Conservation (phyloP, 2,797 vertebrate species). For the Sebastes steindachneri region DNA sequence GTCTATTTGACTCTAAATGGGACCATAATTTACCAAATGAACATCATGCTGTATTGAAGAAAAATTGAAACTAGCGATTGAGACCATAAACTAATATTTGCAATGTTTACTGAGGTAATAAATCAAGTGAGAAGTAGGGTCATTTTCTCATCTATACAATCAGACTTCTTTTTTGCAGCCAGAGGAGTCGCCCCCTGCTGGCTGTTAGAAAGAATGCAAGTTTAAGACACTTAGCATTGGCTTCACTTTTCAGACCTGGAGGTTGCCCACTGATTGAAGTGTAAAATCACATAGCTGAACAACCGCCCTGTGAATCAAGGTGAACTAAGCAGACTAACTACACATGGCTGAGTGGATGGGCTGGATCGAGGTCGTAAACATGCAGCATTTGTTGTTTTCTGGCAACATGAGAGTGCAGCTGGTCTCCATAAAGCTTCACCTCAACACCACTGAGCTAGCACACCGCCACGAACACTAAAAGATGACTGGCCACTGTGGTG, state of each 20-base stretch:
- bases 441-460: constrained; percentile 40
- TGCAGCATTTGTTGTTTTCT: constrained; percentile 63
- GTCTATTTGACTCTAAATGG: too few species aligned
- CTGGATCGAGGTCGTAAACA: constrained; percentile 64
- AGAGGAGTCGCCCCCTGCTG: too few species aligned
- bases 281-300: neutral
- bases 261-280: neutral
- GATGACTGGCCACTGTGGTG: constrained; percentile 17
- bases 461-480: constrained; percentile 28
- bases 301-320: constrained; percentile 4
- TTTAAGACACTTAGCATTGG: too few species aligned
- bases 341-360: constrained; percentile 26
- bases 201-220: too few species aligned
- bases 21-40: too few species aligned
- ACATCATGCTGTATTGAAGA: too few species aligned
- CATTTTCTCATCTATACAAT: too few species aligned
- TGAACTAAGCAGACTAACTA: constrained; percentile 17
- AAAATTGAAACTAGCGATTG: rapidly evolving
- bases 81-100: too few species aligned
- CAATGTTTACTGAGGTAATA: too few species aligned
- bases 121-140: too few species aligned
- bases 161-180: too few species aligned
- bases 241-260: too few species aligned
- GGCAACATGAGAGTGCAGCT: constrained; percentile 55
- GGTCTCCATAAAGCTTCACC: constrained; percentile 69